Percentiles rank a stretch among this genome's conserved stretches.
Conservation (phyloP, 2,113 vertebrate species). For the Emydocephalus ijimae region DNA sequence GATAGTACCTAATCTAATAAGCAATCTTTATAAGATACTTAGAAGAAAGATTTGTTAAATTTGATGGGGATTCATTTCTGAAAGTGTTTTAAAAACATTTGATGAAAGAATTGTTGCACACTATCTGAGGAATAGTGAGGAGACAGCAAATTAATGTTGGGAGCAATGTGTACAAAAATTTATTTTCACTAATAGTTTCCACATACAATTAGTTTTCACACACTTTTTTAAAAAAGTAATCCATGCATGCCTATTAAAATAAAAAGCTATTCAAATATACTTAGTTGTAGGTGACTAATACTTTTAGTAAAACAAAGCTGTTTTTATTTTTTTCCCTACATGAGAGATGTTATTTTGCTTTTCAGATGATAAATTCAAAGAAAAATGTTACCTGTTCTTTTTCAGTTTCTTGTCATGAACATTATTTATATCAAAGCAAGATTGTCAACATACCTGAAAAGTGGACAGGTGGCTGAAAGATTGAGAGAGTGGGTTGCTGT, state of each 20-base stretch:
- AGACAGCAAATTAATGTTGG: not conserved
- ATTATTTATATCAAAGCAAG: slow-evolving; percentile 32
- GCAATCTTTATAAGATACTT: not conserved
- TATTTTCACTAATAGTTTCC: slow-evolving; percentile 30
- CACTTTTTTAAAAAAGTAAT: slow-evolving; percentile 19
- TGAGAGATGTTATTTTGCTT: slow-evolving; percentile 38
- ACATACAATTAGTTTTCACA: slow-evolving; percentile 25
- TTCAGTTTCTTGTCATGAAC: slow-evolving; percentile 35
- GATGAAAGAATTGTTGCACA: not conserved
- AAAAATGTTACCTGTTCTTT: slow-evolving; percentile 39
- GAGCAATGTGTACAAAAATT: slow-evolving; percentile 15
- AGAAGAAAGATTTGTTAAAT: not conserved
- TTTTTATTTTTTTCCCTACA: slow-evolving; percentile 36
- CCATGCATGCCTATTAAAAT: slow-evolving; percentile 18
- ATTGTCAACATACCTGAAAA: slow-evolving; percentile 38
- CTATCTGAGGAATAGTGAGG: not conserved
- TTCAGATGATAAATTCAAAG: slow-evolving; percentile 21
- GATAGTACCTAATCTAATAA: not conserved
- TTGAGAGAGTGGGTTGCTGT: slow-evolving; percentile 27
- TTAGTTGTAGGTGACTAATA: not conserved
- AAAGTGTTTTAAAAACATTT: not conserved
- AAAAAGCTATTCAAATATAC: not conserved
- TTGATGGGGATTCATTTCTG: not conserved
- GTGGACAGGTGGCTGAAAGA: slow-evolving; percentile 33
- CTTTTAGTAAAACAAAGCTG: slow-evolving; percentile 24